Conservation (phyloP, 2,113 vertebrate species). For the Phaethornis superciliosus region DNA sequence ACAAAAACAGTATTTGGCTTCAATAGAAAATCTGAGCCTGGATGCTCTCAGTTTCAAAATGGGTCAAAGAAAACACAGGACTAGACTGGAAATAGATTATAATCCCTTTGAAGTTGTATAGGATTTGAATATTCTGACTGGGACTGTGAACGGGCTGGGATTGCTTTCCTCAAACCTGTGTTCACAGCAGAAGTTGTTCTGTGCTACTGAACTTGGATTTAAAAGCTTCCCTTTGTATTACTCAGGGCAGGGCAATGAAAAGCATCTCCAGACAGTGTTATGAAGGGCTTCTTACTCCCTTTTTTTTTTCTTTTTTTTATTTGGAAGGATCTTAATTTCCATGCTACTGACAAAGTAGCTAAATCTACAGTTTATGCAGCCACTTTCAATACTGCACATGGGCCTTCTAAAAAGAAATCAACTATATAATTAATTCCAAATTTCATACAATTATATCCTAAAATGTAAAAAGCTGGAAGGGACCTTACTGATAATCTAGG, state of each 20-base stretch:
- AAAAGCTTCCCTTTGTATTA: neutral
- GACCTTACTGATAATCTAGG: neutral
- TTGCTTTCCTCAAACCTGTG: neutral
- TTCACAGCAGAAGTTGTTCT: accelerated
- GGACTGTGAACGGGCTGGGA: neutral
- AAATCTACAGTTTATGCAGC: neutral
- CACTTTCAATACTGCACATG: neutral
- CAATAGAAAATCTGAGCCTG: neutral
- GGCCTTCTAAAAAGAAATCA: neutral
- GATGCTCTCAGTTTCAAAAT: neutral
- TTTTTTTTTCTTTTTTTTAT: neutral
- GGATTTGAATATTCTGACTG: neutral
- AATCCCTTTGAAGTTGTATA: neutral
- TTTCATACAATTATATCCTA: too few relatives aligned
- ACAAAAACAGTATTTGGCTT: neutral
- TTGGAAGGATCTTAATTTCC: neutral
- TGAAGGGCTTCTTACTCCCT: neutral
- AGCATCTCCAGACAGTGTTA: neutral
- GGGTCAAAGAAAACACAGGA: neutral
- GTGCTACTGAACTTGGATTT: neutral
- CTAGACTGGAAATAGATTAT: neutral
- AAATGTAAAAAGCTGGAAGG: too few relatives aligned
- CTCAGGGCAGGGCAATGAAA: neutral
- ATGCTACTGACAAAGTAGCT: neutral
- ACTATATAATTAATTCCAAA: neutral